Percentiles rank a stretch among this genome's conserved stretches.
Conservation (phyloP, 2,888 invertebrate species). For the Drosophila diplacantha region DNA sequence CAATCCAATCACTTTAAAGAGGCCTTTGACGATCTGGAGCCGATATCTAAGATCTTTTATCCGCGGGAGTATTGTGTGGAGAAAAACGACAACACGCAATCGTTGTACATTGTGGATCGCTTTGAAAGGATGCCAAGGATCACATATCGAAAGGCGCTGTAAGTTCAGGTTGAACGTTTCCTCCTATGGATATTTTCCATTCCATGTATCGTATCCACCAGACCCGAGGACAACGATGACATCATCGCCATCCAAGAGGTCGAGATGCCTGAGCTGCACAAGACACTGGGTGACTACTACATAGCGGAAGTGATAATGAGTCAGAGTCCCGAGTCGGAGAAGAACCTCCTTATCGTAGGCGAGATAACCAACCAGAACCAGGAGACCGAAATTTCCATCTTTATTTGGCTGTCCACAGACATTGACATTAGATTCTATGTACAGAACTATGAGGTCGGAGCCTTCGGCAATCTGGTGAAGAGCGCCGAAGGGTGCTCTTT, state of each 20-base stretch:
- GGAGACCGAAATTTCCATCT: conserved; percentile 54
- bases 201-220: conserved; percentile 60
- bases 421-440: conserved; percentile 54
- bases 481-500: conserved; percentile 8
- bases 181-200: not conserved
- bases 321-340: conserved; percentile 21
- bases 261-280: conserved; percentile 79
- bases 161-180: conserved; percentile 25
- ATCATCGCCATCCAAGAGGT: conserved; percentile 81
- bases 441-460: conserved; percentile 62
- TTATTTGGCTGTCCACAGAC: conserved; percentile 71
- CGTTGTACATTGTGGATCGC: conserved; percentile 55
- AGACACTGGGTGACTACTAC: conserved; percentile 82
- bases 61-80: conserved; percentile 55
- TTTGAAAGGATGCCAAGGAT: conserved; percentile 49
- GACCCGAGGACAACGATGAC: conserved; percentile 87
- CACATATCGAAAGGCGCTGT: conserved; percentile 69
- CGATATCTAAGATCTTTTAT: conserved; percentile 47
- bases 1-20: conserved; percentile 36
- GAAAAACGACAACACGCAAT: conserved; percentile 52
- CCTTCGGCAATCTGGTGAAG: conserved; percentile 68
- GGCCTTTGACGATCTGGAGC: conserved; percentile 47
- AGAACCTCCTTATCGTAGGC: conserved; percentile 80
- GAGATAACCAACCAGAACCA: conserved; percentile 73
- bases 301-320: conserved; percentile 83